Evolutionary conservation across 2,888 invertebrate genomes (phyloP).

Genomic region (Caenorhabditis auriculariae): DNA sequence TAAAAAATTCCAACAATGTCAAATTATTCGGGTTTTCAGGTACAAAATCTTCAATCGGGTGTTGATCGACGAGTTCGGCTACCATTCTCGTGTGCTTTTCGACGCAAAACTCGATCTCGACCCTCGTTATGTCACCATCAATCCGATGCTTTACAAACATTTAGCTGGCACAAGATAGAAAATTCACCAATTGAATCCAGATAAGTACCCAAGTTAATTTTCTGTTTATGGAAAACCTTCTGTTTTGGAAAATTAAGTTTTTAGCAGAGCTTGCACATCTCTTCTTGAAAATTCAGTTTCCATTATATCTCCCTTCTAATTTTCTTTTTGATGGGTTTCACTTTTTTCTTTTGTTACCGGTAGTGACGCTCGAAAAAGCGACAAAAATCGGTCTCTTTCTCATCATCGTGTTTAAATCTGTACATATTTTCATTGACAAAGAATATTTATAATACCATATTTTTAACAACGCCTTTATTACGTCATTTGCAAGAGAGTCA

Average conservation of each 20-base stretch:
- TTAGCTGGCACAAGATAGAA: background rate
- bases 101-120: constrained; percentile 23
- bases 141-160: constrained; percentile 40
- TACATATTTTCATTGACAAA: no score
- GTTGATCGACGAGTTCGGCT: constrained; percentile 43
- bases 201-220: no score
- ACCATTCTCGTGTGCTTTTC: constrained; percentile 31
- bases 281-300: background rate
- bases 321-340: no score
- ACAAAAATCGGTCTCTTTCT: no score
- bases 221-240: no score
- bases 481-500: constrained; percentile 11
- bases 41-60: constrained; percentile 41
- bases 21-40: constrained; percentile 26
- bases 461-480: no score
- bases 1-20: background rate
- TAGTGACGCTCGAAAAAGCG: no score
- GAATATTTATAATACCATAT: no score
- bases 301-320: no score
- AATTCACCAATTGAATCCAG: no score
- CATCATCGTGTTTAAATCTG: no score
- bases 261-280: background rate
- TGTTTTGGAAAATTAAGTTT: background rate
- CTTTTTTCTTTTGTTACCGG: no score
- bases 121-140: constrained; percentile 33